Base-by-base conservation (phyloP, 2,888 invertebrate genomes). In the Brachylomia viminalis region DNA sequence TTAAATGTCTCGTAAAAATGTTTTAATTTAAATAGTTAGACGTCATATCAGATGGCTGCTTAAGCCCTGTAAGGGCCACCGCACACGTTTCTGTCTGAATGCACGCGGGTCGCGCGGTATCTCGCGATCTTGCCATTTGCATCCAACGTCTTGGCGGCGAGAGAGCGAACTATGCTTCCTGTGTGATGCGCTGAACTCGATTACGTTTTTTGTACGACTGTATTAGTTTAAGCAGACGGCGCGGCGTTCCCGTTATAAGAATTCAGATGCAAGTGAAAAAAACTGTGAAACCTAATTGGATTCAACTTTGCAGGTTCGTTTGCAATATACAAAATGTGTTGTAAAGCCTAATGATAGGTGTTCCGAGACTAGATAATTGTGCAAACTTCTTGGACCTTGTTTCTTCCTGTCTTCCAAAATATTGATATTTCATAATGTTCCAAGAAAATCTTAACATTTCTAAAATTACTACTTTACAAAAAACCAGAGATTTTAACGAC, bases 111-210 rank as follows among this genome's bases (percentile, higher is more conserved):
- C 90, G 89, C 88, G 82, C 77, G 75, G 88, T 93, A 94, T 94
- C 94, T 91, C 84, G 86, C 90, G 88, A 94, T 94, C 94, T 92
- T 80, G 88, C 89, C 93, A 94, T 94, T 94, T 94, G 94, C 94
- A 94, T 94, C 90, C 94, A 92, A 90, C 91, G 88, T 91, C 91
- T 90, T 77, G 90, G 90, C 56, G 38, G 92, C 92, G 88, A 82
- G 73, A 82, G 84, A 80, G 74, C 87, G 86, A 92, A 92, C 77
- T 75, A 68, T 62, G 58, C 70, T 78, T 42, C 13, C 11, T 23
- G 30, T 70, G 61, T 69, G 72, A 62, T 71, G 79, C 78, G 78
- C 75, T 74, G 66, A 85, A 76, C 61, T 64, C 49, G n/a, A 33
- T 52, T 67, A 75, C 45, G 33, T n/a, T 80, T 75, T 75, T 56